These are phyloP conservation scores for Nyleta sp. DNA, from an alignment of 2,888 invertebrate species.

Conservation along the genomic window DNA sequence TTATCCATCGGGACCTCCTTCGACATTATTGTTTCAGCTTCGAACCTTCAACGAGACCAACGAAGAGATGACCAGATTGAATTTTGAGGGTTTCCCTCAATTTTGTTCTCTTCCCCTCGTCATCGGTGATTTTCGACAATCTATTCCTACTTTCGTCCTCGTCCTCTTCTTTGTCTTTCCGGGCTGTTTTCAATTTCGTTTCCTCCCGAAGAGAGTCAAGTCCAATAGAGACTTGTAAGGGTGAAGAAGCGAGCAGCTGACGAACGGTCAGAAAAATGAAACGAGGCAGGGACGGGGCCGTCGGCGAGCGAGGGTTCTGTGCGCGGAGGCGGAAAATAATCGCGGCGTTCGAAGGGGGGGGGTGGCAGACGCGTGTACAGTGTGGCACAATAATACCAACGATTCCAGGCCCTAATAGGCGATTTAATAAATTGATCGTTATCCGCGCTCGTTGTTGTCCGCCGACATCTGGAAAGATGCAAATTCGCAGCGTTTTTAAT, in stretches of 20 bases:
- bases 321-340: constrained; percentile 86
- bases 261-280: constrained; percentile 71
- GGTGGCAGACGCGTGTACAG: constrained; percentile 69
- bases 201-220: constrained; percentile 45
- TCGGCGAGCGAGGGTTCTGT: constrained; percentile 82
- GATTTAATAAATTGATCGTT: constrained; percentile 66
- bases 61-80: too few species aligned
- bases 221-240: constrained; percentile 66
- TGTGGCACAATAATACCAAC: constrained; percentile 61
- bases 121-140: too few species aligned
- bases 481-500: constrained; percentile 37
- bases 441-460: constrained; percentile 46
- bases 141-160: too few species aligned
- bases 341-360: constrained; percentile 73
- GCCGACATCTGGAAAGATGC: constrained; percentile 52
- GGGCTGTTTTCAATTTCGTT: constrained; percentile 18
- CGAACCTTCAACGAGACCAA: too few species aligned
- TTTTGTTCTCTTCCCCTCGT: too few species aligned
- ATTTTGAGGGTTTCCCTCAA: too few species aligned
- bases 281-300: constrained; percentile 69
- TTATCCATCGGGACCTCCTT: too few species aligned
- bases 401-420: constrained; percentile 62
- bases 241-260: constrained; percentile 78
- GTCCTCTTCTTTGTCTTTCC: too few species aligned
- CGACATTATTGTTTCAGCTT: too few species aligned